Evolutionary conservation across 1,140 invertebrate genomes (phyloP).

Genomic region (Drosophila kikkawai): DNA sequence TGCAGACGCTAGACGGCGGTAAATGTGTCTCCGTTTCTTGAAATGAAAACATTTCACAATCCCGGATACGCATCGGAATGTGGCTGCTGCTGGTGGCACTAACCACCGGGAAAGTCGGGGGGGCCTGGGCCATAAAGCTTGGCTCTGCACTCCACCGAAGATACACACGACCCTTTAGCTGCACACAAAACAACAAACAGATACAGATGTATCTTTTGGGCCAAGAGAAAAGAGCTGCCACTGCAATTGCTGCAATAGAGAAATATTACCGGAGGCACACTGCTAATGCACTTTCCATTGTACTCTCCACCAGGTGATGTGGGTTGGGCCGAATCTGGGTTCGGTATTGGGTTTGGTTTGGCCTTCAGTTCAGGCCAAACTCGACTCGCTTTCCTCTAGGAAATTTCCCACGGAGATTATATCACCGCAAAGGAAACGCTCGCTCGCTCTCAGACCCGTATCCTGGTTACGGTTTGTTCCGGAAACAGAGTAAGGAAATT

Average conservation of each 20-base stretch:
- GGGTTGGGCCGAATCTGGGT: conserved; percentile 19
- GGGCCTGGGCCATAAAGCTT: conserved; percentile 63
- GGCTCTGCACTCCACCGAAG: conserved; percentile 46
- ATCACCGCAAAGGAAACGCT: conserved; percentile 43
- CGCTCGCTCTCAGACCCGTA: not conserved
- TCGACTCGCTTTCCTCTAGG: conserved; percentile 27
- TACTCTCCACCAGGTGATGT: conserved; percentile 33
- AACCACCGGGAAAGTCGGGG: conserved; percentile 37
- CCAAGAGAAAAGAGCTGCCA: conserved; percentile 29
- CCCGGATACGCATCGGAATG: conserved; percentile 82
- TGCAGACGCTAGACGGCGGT: conserved; percentile 65
- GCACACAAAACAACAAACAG: conserved; percentile 1
- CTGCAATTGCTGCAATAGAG: conserved; percentile 48
- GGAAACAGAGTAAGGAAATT: conserved; percentile 28
- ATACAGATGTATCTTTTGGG: conserved; percentile 29
- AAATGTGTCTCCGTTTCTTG: conserved; percentile 73
- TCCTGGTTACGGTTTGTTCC: conserved; percentile 21
- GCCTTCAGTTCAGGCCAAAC: conserved; percentile 50
- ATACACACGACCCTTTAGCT: conserved; percentile 21
- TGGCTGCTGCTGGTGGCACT: conserved; percentile 48
- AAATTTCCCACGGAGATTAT: conserved; percentile 46
- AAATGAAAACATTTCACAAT: conserved; percentile 83
- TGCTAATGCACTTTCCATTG: conserved; percentile 48
- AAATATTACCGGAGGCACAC: conserved; percentile 41
- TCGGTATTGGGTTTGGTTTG: conserved; percentile 3